These are phyloP conservation scores for Archips xylosteana DNA, from an alignment of 2,888 invertebrate genomes.

Conservation along the genomic window DNA sequence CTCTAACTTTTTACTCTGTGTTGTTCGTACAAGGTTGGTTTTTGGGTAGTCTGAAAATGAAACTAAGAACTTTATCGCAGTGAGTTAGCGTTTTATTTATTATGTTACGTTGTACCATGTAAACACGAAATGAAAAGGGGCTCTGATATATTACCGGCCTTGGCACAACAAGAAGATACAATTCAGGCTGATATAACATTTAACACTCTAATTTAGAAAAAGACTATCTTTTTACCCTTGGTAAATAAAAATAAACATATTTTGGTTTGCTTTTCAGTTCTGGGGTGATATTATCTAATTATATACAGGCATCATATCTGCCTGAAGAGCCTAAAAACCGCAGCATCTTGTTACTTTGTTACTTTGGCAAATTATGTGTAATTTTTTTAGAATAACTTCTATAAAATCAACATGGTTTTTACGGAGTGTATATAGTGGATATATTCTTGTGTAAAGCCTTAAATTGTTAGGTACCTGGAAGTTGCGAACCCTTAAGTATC, in stretches of 20 bases:
- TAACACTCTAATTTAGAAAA: too few relatives aligned
- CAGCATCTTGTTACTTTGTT: too few relatives aligned
- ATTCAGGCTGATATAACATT: neutral
- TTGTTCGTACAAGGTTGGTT: neutral
- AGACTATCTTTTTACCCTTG: too few relatives aligned
- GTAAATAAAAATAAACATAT: too few relatives aligned
- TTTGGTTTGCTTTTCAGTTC: too few relatives aligned
- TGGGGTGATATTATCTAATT: too few relatives aligned
- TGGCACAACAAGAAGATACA: neutral
- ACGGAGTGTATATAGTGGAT: neutral
- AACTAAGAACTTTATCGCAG: slow-evolving; percentile 4
- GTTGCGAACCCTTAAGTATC: neutral
- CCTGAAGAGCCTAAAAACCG: too few relatives aligned
- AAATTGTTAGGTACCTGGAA: neutral
- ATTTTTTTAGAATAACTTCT: too few relatives aligned
- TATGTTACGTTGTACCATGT: neutral
- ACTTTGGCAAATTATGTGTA: too few relatives aligned
- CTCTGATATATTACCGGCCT: neutral
- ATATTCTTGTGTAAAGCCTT: neutral
- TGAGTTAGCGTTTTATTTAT: slow-evolving; percentile 3
- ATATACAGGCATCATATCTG: too few relatives aligned
- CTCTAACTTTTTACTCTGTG: neutral
- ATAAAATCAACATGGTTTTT: neutral
- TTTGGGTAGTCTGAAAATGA: neutral
- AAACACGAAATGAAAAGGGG: slow-evolving; percentile 3